Conservation (phyloP, 2,797 vertebrate species). For the Sorex maritimensis region DNA sequence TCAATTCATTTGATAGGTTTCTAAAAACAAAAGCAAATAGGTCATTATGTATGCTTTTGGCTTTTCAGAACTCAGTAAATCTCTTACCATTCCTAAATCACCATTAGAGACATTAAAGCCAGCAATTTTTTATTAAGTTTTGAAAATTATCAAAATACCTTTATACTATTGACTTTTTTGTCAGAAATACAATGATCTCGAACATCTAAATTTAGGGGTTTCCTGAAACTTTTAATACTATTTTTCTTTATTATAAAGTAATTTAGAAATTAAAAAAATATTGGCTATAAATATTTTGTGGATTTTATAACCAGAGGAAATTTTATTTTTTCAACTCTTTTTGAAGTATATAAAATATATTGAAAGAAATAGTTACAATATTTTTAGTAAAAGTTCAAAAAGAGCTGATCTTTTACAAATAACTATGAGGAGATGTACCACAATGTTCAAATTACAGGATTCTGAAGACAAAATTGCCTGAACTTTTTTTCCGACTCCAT, state of each 20-base stretch:
- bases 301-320: background rate
- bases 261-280: conserved; percentile 22
- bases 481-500: background rate
- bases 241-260: background rate
- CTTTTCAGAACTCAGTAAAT: background rate
- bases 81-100: background rate
- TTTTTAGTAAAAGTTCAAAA: background rate
- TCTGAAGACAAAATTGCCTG: background rate
- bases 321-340: background rate
- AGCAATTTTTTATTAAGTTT: background rate
- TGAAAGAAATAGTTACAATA: background rate
- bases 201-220: background rate
- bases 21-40: background rate
- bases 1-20: no score
- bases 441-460: background rate
- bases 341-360: background rate
- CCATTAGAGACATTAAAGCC: background rate
- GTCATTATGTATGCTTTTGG: no score
- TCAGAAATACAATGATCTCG: background rate
- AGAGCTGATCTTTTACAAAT: background rate
- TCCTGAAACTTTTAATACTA: background rate
- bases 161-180: background rate
- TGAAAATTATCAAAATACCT: background rate
- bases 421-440: background rate
- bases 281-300: background rate